Evolutionary conservation across 2,888 invertebrate species (phyloP).

Genomic region (Pristionchus arcanus): DNA sequence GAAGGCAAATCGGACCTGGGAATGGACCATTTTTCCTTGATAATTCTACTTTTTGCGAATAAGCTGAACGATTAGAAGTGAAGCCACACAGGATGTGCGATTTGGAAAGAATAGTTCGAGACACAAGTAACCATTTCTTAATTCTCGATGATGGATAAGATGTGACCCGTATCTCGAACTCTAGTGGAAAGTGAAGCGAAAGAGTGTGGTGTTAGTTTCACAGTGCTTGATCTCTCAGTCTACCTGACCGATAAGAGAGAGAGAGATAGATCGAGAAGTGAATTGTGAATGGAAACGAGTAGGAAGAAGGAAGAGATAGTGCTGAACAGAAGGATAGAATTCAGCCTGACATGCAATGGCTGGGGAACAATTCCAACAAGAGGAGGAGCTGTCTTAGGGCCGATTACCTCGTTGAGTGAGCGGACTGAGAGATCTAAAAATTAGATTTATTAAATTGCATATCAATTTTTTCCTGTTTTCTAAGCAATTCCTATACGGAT

Average conservation of each 20-base stretch:
- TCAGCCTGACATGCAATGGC: constrained; percentile 47
- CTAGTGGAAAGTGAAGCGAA: neutral
- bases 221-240: neutral
- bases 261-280: neutral
- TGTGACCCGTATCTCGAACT: too few species aligned
- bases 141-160: too few species aligned
- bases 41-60: neutral
- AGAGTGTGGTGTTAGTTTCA: neutral
- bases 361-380: neutral
- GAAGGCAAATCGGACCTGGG: constrained; percentile 52
- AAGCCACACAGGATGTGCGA: neutral
- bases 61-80: constrained; percentile 6
- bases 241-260: neutral
- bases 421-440: constrained; percentile 49
- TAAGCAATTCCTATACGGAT: too few species aligned
- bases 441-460: neutral
- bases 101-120: neutral
- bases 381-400: constrained; percentile 42
- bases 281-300: neutral
- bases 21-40: neutral
- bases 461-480: neutral
- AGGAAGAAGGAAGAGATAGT: neutral
- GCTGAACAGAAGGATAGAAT: constrained; percentile 39
- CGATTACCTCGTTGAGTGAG: constrained; percentile 49
- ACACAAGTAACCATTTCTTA: too few species aligned